A percentile compares a stretch with the other conserved stretches of the same genome.
Conservation (phyloP, 2,888 invertebrate genomes). For the Melangyna quadrimaculata region DNA sequence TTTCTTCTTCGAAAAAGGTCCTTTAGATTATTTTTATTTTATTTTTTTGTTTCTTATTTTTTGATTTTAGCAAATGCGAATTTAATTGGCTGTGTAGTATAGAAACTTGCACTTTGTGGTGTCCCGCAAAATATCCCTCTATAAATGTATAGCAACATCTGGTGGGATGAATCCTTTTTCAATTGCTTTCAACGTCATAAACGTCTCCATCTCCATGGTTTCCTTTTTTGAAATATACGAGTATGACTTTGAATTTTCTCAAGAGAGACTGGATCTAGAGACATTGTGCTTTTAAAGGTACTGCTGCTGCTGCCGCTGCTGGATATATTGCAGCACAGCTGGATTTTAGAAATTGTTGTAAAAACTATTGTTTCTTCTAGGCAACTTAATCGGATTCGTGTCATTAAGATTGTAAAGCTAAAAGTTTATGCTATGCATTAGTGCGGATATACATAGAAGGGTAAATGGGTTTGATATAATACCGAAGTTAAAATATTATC, state of each 20-base stretch:
- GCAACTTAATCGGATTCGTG: conserved; percentile 45
- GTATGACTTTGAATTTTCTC: conserved; percentile 10
- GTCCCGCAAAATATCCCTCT: conserved; percentile 17
- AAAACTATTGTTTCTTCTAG: conserved; percentile 6
- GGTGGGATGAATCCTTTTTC: conserved; percentile 44
- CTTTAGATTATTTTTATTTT: not conserved
- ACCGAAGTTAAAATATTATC: not conserved
- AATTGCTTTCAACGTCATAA: conserved; percentile 26
- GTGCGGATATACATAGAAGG: not conserved
- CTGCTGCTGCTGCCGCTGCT: not conserved
- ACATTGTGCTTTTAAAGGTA: not conserved
- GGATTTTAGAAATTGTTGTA: not conserved
- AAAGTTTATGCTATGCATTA: conserved; percentile 23
- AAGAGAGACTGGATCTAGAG: conserved; percentile 4
- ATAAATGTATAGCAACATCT: conserved; percentile 45
- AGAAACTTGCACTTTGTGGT: conserved; percentile 31
- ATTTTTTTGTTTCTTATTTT: conserved; percentile 1
- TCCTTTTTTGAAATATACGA: not conserved
- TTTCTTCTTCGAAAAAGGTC: not conserved
- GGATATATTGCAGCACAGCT: not conserved
- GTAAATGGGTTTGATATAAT: conserved; percentile 1
- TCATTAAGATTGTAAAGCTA: conserved; percentile 23
- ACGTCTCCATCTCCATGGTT: conserved; percentile 23
- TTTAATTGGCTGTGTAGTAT: conserved; percentile 63
- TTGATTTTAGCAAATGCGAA: conserved; percentile 37